Evolutionary conservation across 2,797 vertebrate species (phyloP).

Genomic region (Alfaro cultratus): DNA sequence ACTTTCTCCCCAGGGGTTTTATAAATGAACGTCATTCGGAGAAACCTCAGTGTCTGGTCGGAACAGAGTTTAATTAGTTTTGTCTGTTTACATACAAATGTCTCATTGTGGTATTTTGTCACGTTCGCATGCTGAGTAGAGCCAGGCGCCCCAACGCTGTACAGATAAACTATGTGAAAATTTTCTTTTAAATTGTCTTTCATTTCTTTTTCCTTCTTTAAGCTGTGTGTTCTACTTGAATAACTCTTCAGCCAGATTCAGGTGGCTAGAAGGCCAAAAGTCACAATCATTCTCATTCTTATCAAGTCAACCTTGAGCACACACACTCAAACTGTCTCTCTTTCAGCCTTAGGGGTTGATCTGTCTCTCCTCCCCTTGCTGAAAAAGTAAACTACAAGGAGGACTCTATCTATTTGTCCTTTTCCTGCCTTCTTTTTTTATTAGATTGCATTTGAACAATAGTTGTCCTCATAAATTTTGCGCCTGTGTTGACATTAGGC

Average conservation of each 20-base stretch:
- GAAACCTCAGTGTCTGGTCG: conserved; percentile 65
- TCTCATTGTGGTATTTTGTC: conserved; percentile 57
- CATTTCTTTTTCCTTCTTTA: conserved; percentile 28
- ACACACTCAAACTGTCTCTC: conserved; percentile 8
- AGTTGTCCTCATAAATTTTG: conserved; percentile 79
- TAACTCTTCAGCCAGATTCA: conserved; percentile 47
- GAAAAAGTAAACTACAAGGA: conserved; percentile 78
- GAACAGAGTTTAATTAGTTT: conserved; percentile 69
- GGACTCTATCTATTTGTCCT: conserved; percentile 63
- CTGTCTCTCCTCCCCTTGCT: conserved; percentile 63
- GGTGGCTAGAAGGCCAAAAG: conserved; percentile 52
- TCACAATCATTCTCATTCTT: conserved; percentile 40
- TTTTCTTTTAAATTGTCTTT: conserved; percentile 20
- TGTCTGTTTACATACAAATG: conserved; percentile 63
- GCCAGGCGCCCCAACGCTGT: conserved; percentile 11
- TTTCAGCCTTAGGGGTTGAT: conserved; percentile 60
- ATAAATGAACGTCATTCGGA: conserved; percentile 74
- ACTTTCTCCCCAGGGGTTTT: conserved; percentile 67
- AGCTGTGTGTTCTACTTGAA: conserved; percentile 44
- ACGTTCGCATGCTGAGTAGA: conserved; percentile 33
- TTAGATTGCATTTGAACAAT: conserved; percentile 79
- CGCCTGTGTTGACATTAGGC: conserved; percentile 78
- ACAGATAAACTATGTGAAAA: conserved; percentile 21
- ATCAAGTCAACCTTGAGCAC: conserved; percentile 29
- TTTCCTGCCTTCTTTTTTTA: conserved; percentile 65